Conservation (phyloP, 2,113 vertebrate species). For the Rhineura floridana region DNA sequence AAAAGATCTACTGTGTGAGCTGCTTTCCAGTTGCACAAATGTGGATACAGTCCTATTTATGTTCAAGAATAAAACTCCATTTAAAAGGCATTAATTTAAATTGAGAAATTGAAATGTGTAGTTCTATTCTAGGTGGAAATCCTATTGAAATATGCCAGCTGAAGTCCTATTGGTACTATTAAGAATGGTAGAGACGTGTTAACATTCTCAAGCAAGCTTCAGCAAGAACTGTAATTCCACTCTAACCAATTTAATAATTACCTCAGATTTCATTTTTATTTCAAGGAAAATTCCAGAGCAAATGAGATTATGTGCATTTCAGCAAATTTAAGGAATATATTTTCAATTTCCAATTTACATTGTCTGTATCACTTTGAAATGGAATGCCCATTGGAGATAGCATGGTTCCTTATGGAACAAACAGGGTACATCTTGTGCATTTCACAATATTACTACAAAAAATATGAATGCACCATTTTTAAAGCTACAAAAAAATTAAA, state of each 20-base stretch:
- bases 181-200: neutral
- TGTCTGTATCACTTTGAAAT: conserved; percentile 20
- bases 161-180: neutral
- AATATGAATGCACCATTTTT: conserved; percentile 12
- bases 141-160: neutral
- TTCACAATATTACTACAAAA: conserved; percentile 21
- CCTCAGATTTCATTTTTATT: conserved; percentile 58
- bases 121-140: conserved; percentile 19
- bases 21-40: neutral
- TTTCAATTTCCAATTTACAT: conserved; percentile 55
- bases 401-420: conserved; percentile 48
- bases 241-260: conserved; percentile 61
- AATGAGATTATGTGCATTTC: conserved; percentile 34
- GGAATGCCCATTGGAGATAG: conserved; percentile 30
- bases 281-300: conserved; percentile 54
- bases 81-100: conserved; percentile 34
- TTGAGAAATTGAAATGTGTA: conserved; percentile 1
- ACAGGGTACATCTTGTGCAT: conserved; percentile 31
- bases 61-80: neutral
- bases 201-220: neutral
- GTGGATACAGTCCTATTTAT: neutral
- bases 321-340: conserved; percentile 41
- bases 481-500: conserved; percentile 4
- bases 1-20: neutral
- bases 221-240: conserved; percentile 34